Evolutionary conservation across 2,888 invertebrate species (phyloP).

Genomic region (Aproaerema taeniolella): DNA sequence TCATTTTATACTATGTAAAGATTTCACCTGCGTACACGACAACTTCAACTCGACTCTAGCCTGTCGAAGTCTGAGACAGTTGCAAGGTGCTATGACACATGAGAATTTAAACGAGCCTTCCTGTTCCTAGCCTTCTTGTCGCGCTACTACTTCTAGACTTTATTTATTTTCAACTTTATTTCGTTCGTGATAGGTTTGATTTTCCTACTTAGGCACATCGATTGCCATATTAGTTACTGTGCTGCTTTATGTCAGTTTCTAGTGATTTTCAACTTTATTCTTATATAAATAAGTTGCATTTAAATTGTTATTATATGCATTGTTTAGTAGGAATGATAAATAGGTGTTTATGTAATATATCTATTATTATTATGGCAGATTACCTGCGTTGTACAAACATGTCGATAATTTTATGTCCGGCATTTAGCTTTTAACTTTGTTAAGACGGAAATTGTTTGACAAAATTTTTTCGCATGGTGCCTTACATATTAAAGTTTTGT

Average conservation of each 20-base stretch:
- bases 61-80: slow-evolving; percentile 24
- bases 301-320: background rate
- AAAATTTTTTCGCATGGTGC: background rate
- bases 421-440: slow-evolving; percentile 28
- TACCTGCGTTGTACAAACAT: slow-evolving; percentile 27
- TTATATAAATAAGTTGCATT: no score
- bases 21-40: slow-evolving; percentile 22
- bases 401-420: slow-evolving; percentile 25
- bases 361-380: slow-evolving; percentile 36
- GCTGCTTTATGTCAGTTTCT: no score
- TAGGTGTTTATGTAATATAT: slow-evolving; percentile 25
- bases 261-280: no score
- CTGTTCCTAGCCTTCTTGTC: slow-evolving; percentile 21
- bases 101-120: slow-evolving; percentile 29
- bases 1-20: no score
- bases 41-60: slow-evolving; percentile 17
- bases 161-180: slow-evolving; percentile 8
- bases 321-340: slow-evolving; percentile 9
- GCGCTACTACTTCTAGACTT: slow-evolving; percentile 11
- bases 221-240: no score
- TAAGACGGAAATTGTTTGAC: background rate
- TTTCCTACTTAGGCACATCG: no score
- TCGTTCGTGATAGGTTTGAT: background rate
- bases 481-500: no score
- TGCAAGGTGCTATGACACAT: slow-evolving; percentile 40